Evolutionary conservation across 2,797 vertebrate species (phyloP).

Genomic region (Rhinella marina): DNA sequence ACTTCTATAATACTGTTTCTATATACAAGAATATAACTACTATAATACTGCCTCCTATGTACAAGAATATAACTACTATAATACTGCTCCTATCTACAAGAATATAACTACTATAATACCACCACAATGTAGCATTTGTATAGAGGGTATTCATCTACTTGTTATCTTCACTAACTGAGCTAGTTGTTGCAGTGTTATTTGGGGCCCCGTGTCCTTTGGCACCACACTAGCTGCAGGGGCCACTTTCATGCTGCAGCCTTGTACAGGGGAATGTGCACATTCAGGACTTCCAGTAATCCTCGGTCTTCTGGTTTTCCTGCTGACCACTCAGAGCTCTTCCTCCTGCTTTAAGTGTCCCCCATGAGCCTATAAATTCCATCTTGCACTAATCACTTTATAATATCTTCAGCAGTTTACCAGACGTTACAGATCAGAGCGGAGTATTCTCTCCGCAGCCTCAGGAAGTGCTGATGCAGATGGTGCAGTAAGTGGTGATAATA

Average conservation of each 20-base stretch:
- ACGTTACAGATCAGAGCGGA: neutral
- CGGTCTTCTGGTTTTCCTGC: neutral
- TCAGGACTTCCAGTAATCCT: neutral
- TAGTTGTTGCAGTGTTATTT: neutral
- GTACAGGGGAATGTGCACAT: neutral
- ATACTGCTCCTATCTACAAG: too few species aligned
- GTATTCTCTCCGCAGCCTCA: conserved; percentile 20
- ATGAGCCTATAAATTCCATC: conserved; percentile 35
- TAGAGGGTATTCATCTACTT: neutral
- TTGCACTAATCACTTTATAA: conserved; percentile 39
- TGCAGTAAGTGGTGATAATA: conserved; percentile 34
- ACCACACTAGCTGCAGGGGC: neutral
- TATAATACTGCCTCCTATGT: too few species aligned
- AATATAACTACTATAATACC: too few species aligned
- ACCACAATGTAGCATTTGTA: neutral
- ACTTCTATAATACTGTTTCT: neutral
- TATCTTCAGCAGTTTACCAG: conserved; percentile 19
- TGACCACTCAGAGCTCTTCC: neutral
- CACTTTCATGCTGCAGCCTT: neutral
- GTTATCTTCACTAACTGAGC: neutral
- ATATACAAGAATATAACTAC: too few species aligned
- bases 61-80: too few species aligned
- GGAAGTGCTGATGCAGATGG: conserved; percentile 51
- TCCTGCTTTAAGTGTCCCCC: neutral
- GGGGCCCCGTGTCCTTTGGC: neutral